Percentiles rank a stretch among this genome's conserved stretches.
Evolutionary conservation across 2,888 invertebrate species (phyloP).

Genomic region (Eremobia ochroleuca): DNA sequence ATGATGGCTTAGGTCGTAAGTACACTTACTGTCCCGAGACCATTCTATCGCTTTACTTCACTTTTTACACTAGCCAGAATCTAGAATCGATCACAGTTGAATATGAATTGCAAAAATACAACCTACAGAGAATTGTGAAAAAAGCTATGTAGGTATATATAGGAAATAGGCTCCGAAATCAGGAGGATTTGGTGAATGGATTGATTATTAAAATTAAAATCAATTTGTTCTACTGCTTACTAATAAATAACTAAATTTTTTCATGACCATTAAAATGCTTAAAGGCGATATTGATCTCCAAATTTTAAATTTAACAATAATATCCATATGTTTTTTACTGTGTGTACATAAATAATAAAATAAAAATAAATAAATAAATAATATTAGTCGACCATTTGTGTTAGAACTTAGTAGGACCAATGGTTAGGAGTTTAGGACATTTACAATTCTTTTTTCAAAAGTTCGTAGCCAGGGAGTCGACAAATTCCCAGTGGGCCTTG

Average conservation of each 20-base stretch:
- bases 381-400: no score
- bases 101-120: not conserved
- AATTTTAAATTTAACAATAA: no score
- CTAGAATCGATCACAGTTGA: not conserved
- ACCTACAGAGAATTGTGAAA: not conserved
- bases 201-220: not conserved
- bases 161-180: not conserved
- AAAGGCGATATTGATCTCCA: not conserved
- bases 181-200: not conserved
- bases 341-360: no score
- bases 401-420: no score
- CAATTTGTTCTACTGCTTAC: not conserved
- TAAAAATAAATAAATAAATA: no score
- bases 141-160: no score
- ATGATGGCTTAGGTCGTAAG: not conserved
- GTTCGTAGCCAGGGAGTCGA: conserved; percentile 15
- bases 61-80: not conserved
- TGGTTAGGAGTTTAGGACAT: not conserved
- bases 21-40: not conserved
- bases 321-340: no score
- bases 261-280: not conserved
- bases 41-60: not conserved
- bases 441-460: not conserved
- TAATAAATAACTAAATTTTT: not conserved
- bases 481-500: conserved; percentile 8